Evolutionary conservation across 1,140 invertebrate genomes (phyloP).

Genomic region (Zelostemma sp.): DNA sequence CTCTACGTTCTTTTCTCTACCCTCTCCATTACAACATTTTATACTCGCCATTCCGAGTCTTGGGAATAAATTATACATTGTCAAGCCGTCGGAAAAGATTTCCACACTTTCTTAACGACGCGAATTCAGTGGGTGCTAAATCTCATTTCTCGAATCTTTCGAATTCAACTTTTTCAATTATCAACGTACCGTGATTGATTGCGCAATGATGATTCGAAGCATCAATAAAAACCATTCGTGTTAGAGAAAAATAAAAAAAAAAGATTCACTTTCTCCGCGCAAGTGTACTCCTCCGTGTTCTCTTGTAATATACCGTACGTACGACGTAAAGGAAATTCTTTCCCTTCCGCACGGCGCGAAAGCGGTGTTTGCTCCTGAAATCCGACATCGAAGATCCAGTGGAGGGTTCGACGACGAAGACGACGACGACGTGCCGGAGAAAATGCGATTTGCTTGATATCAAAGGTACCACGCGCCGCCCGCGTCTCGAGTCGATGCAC

Average conservation of each 20-base stretch:
- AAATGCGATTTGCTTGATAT: conserved; percentile 48
- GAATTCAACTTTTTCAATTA: no score
- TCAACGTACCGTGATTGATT: no score
- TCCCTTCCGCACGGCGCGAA: background rate
- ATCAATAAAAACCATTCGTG: no score
- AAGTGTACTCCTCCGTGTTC: no score
- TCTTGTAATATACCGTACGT: no score
- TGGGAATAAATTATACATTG: conserved; percentile 2
- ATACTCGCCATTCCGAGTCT: background rate
- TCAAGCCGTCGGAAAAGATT: background rate
- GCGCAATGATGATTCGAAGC: no score
- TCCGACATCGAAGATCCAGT: conserved; percentile 28
- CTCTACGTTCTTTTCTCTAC: conserved; percentile 20
- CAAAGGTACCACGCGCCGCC: conserved; percentile 33
- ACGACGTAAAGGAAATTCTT: background rate
- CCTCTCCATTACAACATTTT: conserved; percentile 28
- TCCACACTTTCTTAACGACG: background rate
- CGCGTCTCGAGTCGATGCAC: conserved; percentile 37
- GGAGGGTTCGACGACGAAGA: conserved; percentile 35
- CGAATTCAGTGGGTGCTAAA: background rate
- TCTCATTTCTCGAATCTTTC: background rate
- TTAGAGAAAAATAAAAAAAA: background rate
- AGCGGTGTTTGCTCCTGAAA: conserved; percentile 41
- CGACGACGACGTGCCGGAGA: conserved; percentile 35
- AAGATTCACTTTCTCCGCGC: no score